Percentiles rank a stretch among this genome's conserved stretches.
phyloP scores from a whole-genome alignment of 1,140 invertebrate species.

The Drosophila ananassae region DNA sequence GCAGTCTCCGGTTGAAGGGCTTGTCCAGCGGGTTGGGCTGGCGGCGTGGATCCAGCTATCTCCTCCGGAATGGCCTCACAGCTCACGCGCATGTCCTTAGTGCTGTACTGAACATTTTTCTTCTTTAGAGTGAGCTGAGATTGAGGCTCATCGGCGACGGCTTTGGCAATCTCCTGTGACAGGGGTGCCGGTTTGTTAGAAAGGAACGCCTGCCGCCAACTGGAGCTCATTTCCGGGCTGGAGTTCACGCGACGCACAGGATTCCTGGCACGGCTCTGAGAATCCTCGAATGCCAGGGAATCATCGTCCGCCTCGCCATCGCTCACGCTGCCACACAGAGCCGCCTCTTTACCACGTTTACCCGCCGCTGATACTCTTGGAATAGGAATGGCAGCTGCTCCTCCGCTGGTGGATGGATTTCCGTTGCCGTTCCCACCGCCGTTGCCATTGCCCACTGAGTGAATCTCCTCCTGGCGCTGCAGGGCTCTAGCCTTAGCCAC shows the following conservation, averaged over 20 bases:
- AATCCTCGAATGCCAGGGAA: slow-evolving; percentile 80
- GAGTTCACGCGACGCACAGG: slow-evolving; percentile 94
- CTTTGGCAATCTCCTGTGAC: slow-evolving; percentile 44
- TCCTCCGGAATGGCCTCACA: slow-evolving; percentile 96
- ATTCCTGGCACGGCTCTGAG: slow-evolving; percentile 87
- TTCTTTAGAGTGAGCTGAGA: slow-evolving; percentile 84
- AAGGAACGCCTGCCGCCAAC: slow-evolving; percentile 89
- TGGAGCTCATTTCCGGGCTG: slow-evolving; percentile 95
- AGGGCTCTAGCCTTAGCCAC: slow-evolving; percentile 61
- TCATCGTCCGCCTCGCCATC: slow-evolving; percentile 87
- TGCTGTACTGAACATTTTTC: slow-evolving; percentile 85
- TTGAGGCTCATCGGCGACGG: slow-evolving; percentile 82
- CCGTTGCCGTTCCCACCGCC: slow-evolving; percentile 40
- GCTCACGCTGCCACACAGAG: slow-evolving; percentile 77
- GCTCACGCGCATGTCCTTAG: slow-evolving; percentile 87
- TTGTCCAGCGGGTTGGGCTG: slow-evolving; percentile 23
- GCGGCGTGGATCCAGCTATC: slow-evolving; percentile 86
- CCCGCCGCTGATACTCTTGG: slow-evolving; percentile 48
- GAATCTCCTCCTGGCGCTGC: slow-evolving; percentile 77
- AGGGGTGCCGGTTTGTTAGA: slow-evolving; percentile 66
- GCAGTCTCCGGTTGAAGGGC: slow-evolving; percentile 43
- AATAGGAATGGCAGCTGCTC: slow-evolving; percentile 82
- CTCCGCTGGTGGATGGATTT: slow-evolving; percentile 27
- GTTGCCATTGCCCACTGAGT: slow-evolving; percentile 47
- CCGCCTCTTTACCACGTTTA: slow-evolving; percentile 71